These are phyloP conservation scores for Aromia moschata DNA, from an alignment of 2,888 invertebrate species.

Conservation along the genomic window DNA sequence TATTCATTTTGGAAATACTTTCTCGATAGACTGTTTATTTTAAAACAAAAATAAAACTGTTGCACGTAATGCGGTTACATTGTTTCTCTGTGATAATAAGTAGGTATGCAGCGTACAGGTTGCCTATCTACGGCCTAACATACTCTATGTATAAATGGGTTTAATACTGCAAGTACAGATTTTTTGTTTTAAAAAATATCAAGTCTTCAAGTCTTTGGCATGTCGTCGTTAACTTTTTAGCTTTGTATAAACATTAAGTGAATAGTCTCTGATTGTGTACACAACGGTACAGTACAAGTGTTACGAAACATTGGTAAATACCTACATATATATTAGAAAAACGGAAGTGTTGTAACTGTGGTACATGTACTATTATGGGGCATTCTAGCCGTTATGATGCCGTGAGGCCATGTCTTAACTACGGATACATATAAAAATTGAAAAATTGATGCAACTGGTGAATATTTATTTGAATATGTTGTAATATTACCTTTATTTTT, in stretches of 20 bases:
- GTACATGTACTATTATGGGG: background rate
- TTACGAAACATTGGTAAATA: slow-evolving; percentile 9
- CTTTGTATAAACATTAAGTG: slow-evolving; percentile 16
- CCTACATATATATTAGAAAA: slow-evolving; percentile 16
- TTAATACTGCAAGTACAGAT: slow-evolving; percentile 29
- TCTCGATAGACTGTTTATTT: slow-evolving; percentile 33
- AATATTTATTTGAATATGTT: background rate
- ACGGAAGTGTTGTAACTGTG: background rate
- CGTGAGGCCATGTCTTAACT: slow-evolving; percentile 10
- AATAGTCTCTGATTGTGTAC: slow-evolving; percentile 25
- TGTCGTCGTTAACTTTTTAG: slow-evolving; percentile 21
- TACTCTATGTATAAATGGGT: slow-evolving; percentile 27
- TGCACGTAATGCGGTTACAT: slow-evolving; percentile 10
- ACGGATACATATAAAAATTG: slow-evolving; percentile 24
- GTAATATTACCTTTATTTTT: too few relatives aligned
- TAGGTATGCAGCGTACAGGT: slow-evolving; percentile 28
- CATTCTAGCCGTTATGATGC: slow-evolving; percentile 8
- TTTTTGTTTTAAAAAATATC: slow-evolving; percentile 32
- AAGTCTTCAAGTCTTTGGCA: slow-evolving; percentile 42
- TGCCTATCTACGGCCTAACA: slow-evolving; percentile 32
- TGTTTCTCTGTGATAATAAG: slow-evolving; percentile 21
- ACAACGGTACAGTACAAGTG: slow-evolving; percentile 7
- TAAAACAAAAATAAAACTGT: slow-evolving; percentile 36
- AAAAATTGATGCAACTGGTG: slow-evolving; percentile 22
- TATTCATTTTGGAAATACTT: slow-evolving; percentile 45